Conservation (phyloP, 2,888 invertebrate genomes). For the Tenthredo distinguenda region DNA sequence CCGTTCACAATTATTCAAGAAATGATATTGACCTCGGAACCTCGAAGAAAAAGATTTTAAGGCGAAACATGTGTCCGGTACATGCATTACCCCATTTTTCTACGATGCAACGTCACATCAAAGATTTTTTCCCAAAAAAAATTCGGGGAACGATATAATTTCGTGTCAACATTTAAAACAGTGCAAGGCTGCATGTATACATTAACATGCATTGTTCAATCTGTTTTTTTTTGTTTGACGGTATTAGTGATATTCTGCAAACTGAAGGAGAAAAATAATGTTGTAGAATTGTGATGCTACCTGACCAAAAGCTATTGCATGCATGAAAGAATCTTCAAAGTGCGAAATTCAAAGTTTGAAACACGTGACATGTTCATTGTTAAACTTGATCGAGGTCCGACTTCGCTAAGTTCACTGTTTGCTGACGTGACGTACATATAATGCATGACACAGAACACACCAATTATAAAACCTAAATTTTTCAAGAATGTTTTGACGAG, state of each 20-base stretch:
- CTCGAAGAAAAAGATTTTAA: neutral
- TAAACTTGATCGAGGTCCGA: neutral
- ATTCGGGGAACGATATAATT: slow-evolving; percentile 14
- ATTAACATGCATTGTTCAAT: neutral
- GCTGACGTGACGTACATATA: neutral
- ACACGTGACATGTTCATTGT: neutral
- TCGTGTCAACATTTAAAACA: neutral
- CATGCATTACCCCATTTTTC: neutral
- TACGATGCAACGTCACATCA: neutral
- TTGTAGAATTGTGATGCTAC: neutral
- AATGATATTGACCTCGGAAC: neutral
- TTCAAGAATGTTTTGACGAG: slow-evolving; percentile 14
- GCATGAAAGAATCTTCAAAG: neutral
- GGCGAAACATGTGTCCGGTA: neutral
- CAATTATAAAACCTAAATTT: neutral
- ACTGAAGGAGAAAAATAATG: neutral
- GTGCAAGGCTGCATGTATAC: neutral
- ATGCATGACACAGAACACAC: neutral
- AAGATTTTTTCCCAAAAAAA: neutral
- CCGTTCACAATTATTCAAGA: neutral
- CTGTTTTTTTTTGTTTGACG: neutral
- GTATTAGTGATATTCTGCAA: neutral
- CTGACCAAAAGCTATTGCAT: neutral
- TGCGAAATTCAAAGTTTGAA: neutral
- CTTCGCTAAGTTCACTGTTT: neutral